A percentile compares a stretch with the other conserved stretches of the same genome.
Evolutionary conservation across 92 coral and sea anemone species (phyloP).

Genomic region (Actinostola sp.): DNA sequence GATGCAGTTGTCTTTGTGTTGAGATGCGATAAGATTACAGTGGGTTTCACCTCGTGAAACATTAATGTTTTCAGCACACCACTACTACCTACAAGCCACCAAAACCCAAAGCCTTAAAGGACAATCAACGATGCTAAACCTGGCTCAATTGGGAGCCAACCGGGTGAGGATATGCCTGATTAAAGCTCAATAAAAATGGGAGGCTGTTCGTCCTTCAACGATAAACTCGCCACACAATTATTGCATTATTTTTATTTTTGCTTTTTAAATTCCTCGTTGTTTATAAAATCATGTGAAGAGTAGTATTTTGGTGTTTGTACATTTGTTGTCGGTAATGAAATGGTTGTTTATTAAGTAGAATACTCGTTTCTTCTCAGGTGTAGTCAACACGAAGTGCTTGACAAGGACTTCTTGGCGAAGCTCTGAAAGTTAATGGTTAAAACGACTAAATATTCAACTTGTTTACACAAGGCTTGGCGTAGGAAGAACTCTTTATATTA

Average conservation of each 20-base stretch:
- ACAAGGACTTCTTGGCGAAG: conserved; percentile 3
- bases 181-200: too few species aligned
- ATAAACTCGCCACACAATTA: too few species aligned
- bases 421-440: conserved; percentile 6
- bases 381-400: conserved; percentile 7
- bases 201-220: too few species aligned
- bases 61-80: conserved; percentile 18
- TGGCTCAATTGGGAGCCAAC: neutral
- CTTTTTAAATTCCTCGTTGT: too few species aligned
- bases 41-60: conserved; percentile 1
- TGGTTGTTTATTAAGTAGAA: conserved; percentile 10
- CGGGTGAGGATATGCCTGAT: conserved; percentile 11
- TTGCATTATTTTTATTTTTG: too few species aligned
- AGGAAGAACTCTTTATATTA: conserved; percentile 6
- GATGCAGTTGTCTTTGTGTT: conserved; percentile 4
- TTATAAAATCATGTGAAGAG: too few species aligned
- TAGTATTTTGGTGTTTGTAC: too few species aligned
- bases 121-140: conserved; percentile 6
- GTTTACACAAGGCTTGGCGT: conserved; percentile 34
- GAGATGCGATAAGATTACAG: neutral
- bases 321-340: too few species aligned
- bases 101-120: conserved; percentile 16
- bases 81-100: neutral
- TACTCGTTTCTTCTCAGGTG: conserved; percentile 4
- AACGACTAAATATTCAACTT: conserved; percentile 8